Evolutionary conservation across 2,888 invertebrate species (phyloP), one percentile per base, ranked within the genome.

Genomic region (Drosophila mettleri): DNA sequence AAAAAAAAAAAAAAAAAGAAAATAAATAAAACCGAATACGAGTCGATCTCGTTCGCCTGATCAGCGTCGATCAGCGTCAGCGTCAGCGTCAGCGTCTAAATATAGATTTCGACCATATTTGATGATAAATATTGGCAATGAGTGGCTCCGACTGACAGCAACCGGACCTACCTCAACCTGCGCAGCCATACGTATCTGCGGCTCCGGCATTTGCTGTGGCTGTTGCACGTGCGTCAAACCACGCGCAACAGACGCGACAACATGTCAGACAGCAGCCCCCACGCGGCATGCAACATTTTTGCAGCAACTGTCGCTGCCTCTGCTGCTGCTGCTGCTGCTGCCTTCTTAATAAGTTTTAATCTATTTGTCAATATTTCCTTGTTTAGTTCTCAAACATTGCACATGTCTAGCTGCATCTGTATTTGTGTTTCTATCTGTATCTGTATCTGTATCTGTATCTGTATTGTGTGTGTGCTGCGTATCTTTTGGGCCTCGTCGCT

Each of bases 91-190:
- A 89, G 86, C 86, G 67, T 81, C 83, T 84, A 89, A 89, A 84
- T 88, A 89, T 84, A 84, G 83, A 84, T 85, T 85, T 85, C 86
- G 86, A 88, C 89, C 89, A 85, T 89, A 89, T 84, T 84, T 85
- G 88, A 67, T 85, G 88, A 72, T 89, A 85, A 88, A 89, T 89
- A 89, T 87, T 83, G 89, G 86, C 81, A 76, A 80, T 80, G 88
- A 88, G 86, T 75, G 72, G 67, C 75, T 53, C 51, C 38, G 18
- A 67, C 39, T 53, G 59, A 43, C 33, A 68, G 67, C 67, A 64
- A 74, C 67, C 62, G 89, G 88, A 83, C 83, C 83, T 83, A 75
- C 83, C 83, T 89, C 83, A 83, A 83, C 71, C 77, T 79, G 65
- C 61, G 76, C 58, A 69, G 60, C 68, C 49, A 57, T 10, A 33